These are phyloP conservation scores for Tiliacea aurago DNA, from an alignment of 2,888 invertebrate genomes.

Conservation along the genomic window DNA sequence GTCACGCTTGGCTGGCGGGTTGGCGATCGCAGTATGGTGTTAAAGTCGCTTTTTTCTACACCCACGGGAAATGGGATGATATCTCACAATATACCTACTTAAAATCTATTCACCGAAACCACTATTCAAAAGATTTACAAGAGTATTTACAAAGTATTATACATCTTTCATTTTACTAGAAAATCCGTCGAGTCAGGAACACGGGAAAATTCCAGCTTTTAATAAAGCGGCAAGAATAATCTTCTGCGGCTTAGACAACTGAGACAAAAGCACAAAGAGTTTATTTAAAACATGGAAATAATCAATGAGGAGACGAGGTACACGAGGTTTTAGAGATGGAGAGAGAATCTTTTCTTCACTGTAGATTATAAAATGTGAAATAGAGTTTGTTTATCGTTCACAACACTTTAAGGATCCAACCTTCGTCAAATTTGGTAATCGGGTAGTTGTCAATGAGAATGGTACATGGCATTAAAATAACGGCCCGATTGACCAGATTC, in stretches of 20 bases:
- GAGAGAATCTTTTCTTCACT: constrained; percentile 17
- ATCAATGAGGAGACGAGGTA: constrained; percentile 67
- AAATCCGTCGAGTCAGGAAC: constrained; percentile 42
- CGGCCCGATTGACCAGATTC: background rate
- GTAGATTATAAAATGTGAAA: background rate
- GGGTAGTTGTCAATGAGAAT: background rate
- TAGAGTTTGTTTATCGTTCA: background rate
- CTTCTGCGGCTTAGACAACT: constrained; percentile 65
- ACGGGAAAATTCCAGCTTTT: constrained; percentile 63
- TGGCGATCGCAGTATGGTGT: no score
- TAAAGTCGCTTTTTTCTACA: no score
- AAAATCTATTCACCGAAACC: background rate
- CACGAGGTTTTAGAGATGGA: constrained; percentile 21
- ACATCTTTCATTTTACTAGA: constrained; percentile 36
- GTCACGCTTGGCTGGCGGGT: no score
- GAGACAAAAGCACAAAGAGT: constrained; percentile 73
- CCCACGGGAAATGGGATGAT: no score
- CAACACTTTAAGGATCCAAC: background rate
- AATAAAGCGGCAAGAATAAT: constrained; percentile 68
- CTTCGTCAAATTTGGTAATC: background rate
- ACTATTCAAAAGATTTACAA: constrained; percentile 8
- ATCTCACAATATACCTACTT: no score
- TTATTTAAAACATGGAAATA: constrained; percentile 74
- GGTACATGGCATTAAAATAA: background rate
- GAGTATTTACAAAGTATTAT: constrained; percentile 26